These are phyloP conservation scores for Nephrotoma guestfalica DNA, from an alignment of 2,888 invertebrate species.

Conservation along the genomic window DNA sequence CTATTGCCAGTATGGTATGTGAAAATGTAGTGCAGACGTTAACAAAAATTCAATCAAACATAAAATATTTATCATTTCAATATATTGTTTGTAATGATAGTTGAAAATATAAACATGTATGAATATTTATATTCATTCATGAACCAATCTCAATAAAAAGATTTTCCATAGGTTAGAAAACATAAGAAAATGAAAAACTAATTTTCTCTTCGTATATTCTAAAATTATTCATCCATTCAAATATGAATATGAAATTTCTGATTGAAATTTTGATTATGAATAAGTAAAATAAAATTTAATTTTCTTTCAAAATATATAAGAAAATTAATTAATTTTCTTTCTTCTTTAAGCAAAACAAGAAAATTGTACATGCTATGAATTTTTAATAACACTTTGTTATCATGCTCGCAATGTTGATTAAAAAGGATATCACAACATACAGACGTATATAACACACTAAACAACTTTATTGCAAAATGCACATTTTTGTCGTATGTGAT, in stretches of 20 bases:
- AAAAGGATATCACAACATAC: neutral
- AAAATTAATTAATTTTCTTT: neutral
- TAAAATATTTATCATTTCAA: neutral
- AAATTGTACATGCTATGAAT: neutral
- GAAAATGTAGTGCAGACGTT: too few relatives aligned
- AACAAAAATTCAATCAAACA: neutral
- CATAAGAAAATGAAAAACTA: neutral
- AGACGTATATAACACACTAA: neutral
- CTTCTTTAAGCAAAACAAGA: neutral
- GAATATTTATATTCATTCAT: neutral
- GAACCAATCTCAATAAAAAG: neutral
- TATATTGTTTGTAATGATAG: neutral
- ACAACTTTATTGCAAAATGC: neutral
- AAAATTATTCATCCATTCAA: neutral
- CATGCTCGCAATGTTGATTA: neutral
- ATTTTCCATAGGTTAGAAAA: neutral
- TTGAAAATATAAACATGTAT: neutral
- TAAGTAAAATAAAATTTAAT: neutral
- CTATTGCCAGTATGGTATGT: too few relatives aligned
- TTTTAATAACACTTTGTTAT: neutral
- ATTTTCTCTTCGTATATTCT: neutral
- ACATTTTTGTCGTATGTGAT: neutral
- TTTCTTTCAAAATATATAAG: neutral
- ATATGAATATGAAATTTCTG: neutral
- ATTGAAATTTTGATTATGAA: neutral